Percentiles rank a stretch among this genome's conserved stretches.
Evolutionary conservation across 2,888 invertebrate genomes (phyloP).

Genomic region (Synergus laeviventris): DNA sequence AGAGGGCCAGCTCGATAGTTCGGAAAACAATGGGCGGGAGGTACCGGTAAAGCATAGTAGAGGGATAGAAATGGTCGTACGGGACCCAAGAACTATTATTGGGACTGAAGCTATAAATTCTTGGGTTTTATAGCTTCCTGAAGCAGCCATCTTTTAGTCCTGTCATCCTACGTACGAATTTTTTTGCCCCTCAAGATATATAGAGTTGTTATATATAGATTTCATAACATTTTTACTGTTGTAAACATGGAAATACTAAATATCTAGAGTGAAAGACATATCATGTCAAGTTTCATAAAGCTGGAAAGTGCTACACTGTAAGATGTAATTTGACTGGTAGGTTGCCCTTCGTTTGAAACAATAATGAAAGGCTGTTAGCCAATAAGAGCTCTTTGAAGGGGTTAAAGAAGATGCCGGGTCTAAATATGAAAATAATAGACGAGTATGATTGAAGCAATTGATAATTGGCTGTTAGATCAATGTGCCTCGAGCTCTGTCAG

Average conservation of each 20-base stretch:
- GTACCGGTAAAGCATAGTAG: neutral
- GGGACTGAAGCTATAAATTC: conserved; percentile 22
- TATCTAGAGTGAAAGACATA: neutral
- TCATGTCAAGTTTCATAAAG: neutral
- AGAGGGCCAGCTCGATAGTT: neutral
- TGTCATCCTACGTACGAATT: neutral
- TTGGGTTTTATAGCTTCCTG: conserved; percentile 13
- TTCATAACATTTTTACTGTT: neutral
- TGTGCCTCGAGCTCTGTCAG: conserved; percentile 39
- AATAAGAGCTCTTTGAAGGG: conserved; percentile 35
- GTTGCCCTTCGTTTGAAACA: conserved; percentile 33
- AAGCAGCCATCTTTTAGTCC: conserved; percentile 19
- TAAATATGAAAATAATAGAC: conserved; percentile 38
- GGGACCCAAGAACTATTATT: conserved; percentile 12
- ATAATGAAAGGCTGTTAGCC: conserved; percentile 24
- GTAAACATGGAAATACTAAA: neutral
- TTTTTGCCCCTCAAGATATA: neutral
- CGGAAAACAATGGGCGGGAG: conserved; percentile 11
- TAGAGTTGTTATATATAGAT: neutral
- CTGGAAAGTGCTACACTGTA: neutral
- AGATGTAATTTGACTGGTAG: neutral
- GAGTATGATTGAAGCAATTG: conserved; percentile 37
- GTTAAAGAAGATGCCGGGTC: conserved; percentile 34
- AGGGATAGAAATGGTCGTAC: conserved; percentile 9
- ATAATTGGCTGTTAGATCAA: conserved; percentile 39